Evolutionary conservation across 2,797 vertebrate genomes (phyloP), one percentile per base, ranked within the genome.

Genomic region (Lycodopsis pacificus): DNA sequence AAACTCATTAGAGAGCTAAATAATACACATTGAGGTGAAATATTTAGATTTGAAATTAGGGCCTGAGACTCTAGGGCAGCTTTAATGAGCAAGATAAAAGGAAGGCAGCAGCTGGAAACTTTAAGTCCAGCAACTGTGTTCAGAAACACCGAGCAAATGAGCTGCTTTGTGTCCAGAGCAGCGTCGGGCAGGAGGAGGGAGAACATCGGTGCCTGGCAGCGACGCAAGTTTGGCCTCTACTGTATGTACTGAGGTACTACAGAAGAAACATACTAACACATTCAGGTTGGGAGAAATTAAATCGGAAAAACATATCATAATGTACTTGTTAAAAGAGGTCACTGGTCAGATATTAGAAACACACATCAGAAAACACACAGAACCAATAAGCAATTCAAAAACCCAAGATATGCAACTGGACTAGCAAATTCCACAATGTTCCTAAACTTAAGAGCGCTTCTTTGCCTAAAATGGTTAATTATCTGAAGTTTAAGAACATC

Each of bases 201-300:
- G 64, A 30, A 51, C 9, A 10, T 13, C 79, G 67, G 42, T 13
- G n/a, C n/a, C 64, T 15, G 57, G 57, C 59, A 56, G 81, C 81
- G 87, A 82, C 65, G 77, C 91, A 91, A 92, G 89, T 88, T 92
- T 95, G 93, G 93, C 95, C 93, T 91, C 95, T 95, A 81, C 87
- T 93, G 95, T 88, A 84, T 69, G 76, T 58, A 66, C 20, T 9
- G 61, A 25, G 86, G 85, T 89, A 94, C 85, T 95, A 80, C 93
- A 92, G n/a, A 69, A 61, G 11, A 8, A n/a, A 71, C 20, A 61
- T 1, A 20, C 19, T 13, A 22, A 7, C 11, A 1, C 7, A 8
- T 49, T 44, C 0, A 19, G 5, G n/a, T 38, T 72, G n/a, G 54
- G 19, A 64, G 3, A 61, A 7, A 56, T 36, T 32, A 5, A 30